These are phyloP conservation scores for Hydrozoanthus tunicans DNA, from an alignment of 64 coral and sea anemone species.

Conservation along the genomic window DNA sequence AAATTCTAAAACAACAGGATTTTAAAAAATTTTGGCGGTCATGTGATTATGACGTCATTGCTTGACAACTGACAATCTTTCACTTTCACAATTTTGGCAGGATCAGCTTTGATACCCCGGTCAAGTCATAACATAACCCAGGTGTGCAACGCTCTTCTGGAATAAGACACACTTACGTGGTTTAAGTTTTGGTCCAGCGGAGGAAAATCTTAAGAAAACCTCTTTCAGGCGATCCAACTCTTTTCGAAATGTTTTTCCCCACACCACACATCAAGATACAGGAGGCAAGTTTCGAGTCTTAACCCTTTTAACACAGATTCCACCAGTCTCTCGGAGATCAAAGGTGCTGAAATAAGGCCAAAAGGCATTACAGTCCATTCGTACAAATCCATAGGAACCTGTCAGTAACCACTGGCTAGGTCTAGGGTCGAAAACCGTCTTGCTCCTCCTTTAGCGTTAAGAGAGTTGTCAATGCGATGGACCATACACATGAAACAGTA, in stretches of 20 bases:
- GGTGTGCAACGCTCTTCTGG: conserved; percentile 12
- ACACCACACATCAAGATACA: conserved; percentile 24
- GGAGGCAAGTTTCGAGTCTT: conserved; percentile 6
- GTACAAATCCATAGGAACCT: conserved; percentile 31
- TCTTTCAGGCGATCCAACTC: too few species aligned
- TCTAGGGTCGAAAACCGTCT: conserved; percentile 20
- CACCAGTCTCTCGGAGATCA: background rate
- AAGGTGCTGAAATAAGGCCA: conserved; percentile 2
- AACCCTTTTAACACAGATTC: conserved; percentile 1
- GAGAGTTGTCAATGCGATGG: background rate
- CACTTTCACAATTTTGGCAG: background rate
- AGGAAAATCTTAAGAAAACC: too few species aligned
- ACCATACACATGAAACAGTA: too few species aligned
- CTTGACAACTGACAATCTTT: too few species aligned
- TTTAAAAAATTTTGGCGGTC: too few species aligned
- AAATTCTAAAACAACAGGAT: too few species aligned
- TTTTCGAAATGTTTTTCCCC: background rate
- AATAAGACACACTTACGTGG: background rate
- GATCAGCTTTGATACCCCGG: too few species aligned
- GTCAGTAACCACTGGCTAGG: background rate
- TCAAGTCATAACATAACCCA: background rate
- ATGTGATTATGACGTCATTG: too few species aligned
- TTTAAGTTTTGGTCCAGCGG: too few species aligned
- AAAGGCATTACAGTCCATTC: conserved; percentile 41
- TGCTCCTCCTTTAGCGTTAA: background rate